Percentiles rank a stretch among this genome's conserved stretches.
phyloP scores from a whole-genome alignment of 2,888 invertebrate species.

The Eupithecia abbreviata region DNA sequence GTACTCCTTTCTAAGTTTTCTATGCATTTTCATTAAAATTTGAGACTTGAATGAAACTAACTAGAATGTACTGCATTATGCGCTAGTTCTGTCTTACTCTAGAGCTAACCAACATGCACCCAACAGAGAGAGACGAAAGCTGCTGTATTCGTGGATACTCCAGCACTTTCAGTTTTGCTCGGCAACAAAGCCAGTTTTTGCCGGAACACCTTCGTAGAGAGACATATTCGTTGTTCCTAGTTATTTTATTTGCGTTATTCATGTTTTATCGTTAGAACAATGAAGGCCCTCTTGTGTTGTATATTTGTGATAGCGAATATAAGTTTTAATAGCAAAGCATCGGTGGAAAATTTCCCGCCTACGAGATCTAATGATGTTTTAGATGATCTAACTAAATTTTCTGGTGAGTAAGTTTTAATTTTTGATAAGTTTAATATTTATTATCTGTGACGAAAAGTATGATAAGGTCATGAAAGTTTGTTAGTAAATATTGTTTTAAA shows the following conservation, averaged over 20 bases:
- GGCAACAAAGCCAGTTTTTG: slow-evolving; percentile 25
- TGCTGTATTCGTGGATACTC: background rate
- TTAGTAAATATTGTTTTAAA: too few relatives aligned
- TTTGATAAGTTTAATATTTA: background rate
- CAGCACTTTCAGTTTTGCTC: slow-evolving; percentile 8
- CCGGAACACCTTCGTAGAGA: slow-evolving; percentile 22
- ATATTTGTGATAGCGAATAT: slow-evolving; percentile 70
- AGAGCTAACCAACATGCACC: background rate
- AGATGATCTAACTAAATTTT: slow-evolving; percentile 68
- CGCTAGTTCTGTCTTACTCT: slow-evolving; percentile 24
- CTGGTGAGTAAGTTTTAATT: slow-evolving; percentile 58
- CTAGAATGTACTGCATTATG: slow-evolving; percentile 24
- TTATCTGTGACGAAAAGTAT: background rate
- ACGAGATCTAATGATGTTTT: slow-evolving; percentile 61
- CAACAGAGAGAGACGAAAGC: slow-evolving; percentile 27
- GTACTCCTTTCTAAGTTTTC: background rate
- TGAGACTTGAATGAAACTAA: slow-evolving; percentile 12
- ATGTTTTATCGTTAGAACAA: slow-evolving; percentile 42
- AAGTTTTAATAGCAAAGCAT: slow-evolving; percentile 74
- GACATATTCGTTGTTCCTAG: slow-evolving; percentile 11
- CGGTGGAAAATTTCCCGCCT: slow-evolving; percentile 70
- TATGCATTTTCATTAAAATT: slow-evolving; percentile 1
- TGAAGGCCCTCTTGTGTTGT: slow-evolving; percentile 70
- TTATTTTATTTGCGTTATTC: background rate
- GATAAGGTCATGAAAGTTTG: too few relatives aligned